A percentile compares a stretch with the other conserved stretches of the same genome.
phyloP scores from a whole-genome alignment of 2,113 vertebrate genomes.

The Vombatus ursinus region DNA sequence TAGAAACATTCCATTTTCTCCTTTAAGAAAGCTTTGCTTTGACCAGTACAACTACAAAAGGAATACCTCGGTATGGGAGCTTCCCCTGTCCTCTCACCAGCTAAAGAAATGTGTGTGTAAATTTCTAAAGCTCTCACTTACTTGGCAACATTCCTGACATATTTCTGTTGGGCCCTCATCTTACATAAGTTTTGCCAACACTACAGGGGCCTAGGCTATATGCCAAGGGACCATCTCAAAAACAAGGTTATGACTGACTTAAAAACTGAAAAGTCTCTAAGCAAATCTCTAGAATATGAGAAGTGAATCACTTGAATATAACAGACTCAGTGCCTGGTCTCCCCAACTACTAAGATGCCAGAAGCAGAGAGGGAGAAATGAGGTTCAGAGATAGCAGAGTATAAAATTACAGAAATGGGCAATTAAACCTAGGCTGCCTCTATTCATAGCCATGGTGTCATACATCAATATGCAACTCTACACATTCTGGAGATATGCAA shows the following conservation, averaged over 20 bases:
- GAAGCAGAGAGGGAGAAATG: neutral
- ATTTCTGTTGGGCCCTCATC: neutral
- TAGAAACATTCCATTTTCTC: neutral
- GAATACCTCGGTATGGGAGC: neutral
- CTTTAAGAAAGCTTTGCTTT: neutral
- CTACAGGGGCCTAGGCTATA: neutral
- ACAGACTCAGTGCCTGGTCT: neutral
- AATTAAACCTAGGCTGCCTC: neutral
- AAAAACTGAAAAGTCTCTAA: neutral
- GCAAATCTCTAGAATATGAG: neutral
- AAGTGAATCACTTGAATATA: neutral
- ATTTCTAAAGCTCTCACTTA: neutral
- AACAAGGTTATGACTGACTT: neutral
- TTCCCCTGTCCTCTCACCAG: neutral
- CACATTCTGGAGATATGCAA: neutral
- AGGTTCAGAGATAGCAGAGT: neutral
- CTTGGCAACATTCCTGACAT: neutral
- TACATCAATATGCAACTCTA: neutral
- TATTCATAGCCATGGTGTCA: neutral
- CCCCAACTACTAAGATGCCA: neutral
- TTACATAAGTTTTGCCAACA: neutral
- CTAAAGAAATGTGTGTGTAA: neutral
- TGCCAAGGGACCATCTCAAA: neutral
- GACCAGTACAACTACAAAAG: neutral
- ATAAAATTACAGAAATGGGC: neutral